Evolutionary conservation across 2,113 vertebrate species (phyloP).

Genomic region (Atrichornis clamosus): DNA sequence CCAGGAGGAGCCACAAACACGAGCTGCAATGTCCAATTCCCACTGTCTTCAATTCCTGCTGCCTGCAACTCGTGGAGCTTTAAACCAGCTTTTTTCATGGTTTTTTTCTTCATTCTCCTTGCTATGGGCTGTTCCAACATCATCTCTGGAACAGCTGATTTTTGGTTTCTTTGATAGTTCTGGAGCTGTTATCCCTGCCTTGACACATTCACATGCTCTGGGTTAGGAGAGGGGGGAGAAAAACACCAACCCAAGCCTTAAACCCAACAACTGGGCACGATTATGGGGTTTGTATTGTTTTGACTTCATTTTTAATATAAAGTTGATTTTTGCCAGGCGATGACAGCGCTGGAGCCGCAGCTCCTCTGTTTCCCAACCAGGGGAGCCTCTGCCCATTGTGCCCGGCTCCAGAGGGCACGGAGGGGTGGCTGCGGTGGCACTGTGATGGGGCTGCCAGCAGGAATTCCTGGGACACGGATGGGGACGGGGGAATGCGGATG

Average conservation of each 20-base stretch:
- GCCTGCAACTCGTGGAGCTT: background rate
- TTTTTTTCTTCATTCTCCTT: background rate
- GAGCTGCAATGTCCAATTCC: background rate
- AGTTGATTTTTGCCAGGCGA: background rate
- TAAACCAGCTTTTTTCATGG: background rate
- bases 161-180: background rate
- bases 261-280: background rate
- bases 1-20: slow-evolving; percentile 26
- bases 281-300: background rate
- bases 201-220: background rate
- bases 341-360: background rate
- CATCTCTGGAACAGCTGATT: background rate
- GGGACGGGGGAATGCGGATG: background rate
- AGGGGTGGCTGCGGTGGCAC: background rate
- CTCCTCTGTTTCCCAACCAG: background rate
- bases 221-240: background rate
- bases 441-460: background rate
- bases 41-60: background rate
- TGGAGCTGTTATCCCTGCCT: background rate
- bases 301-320: background rate
- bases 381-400: background rate
- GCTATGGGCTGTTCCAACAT: background rate
- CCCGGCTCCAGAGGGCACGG: background rate
- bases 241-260: background rate
- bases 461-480: background rate